Base-by-base conservation (phyloP, 2,113 vertebrate genomes). In the Rousettus leschenaultii region DNA sequence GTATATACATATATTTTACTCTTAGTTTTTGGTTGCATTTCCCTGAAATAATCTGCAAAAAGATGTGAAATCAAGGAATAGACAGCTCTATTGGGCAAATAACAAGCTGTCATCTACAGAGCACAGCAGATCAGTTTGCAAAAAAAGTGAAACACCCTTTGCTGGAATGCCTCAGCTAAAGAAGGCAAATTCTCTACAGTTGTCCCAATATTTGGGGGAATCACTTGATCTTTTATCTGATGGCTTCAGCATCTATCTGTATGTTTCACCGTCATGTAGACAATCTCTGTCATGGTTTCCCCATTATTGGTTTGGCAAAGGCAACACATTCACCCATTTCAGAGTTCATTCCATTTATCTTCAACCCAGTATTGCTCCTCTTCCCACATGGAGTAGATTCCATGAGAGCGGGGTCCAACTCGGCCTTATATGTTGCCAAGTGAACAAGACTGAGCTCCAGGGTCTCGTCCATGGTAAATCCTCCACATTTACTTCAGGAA, bases 41-140 rank as follows among this genome's bases (percentile, higher is more conserved):
- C 82, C 59, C 19, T 74, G 80, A 96, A 96, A 91, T 38, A 89
- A 63, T 88, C 74, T 73, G 28, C 63, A 82, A 70, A 65, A 93
- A 82, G 40, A 84, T 30, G 2, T 59, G 89, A 89, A 95, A 86
- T 24, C 30, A 4, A 87, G 40, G 24, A 30, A 6, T 30, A 95
- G 82, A 70, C 0, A 45, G 77, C 74, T 89, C 86, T 71, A 61
- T 74, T 83, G 43, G 40, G 14, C 16, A 30, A 65, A 43, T 45
- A 85, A 59, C 61, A 94, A 86, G 65, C 33, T 71, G 94, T 73
- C 40, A n/a, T 71, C n/a, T 30, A 61, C 43, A 79, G 73, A 45
- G 10, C 19, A 74, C n/a, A 7, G 0, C 3, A 1, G 51, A 61
- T 30, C 14, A 1, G 7, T 68, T 55, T 89, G 48, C 65, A 66